These are phyloP conservation scores for Tigriopus japonicus DNA, from an alignment of 1,140 invertebrate genomes.

Conservation along the genomic window DNA sequence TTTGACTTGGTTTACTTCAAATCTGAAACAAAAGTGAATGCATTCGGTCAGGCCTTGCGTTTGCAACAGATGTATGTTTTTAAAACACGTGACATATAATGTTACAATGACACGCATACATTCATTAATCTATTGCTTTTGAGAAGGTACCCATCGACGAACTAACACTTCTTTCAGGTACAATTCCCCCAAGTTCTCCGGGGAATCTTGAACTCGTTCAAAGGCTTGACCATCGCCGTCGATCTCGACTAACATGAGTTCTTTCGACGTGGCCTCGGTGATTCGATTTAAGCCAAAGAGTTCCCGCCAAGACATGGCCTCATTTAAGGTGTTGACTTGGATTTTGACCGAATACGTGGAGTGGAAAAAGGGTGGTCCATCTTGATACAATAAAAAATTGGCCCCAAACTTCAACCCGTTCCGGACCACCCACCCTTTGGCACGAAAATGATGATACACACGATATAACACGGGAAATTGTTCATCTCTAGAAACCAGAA, in stretches of 20 bases:
- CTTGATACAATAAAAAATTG: conserved; percentile 31
- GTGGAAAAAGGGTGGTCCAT: not conserved
- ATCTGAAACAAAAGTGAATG: no score
- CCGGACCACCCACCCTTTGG: conserved; percentile 75
- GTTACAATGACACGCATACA: not conserved
- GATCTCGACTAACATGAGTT: not conserved
- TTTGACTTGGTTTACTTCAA: no score
- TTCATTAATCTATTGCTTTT: not conserved
- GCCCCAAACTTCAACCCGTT: conserved; percentile 70
- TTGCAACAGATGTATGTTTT: no score
- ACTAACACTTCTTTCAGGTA: not conserved
- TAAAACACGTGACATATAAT: not conserved
- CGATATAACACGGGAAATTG: conserved; percentile 53
- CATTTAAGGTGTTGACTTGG: not conserved
- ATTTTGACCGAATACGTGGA: not conserved
- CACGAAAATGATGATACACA: conserved; percentile 64
- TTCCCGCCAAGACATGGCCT: not conserved
- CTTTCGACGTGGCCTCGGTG: not conserved
- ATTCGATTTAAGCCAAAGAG: not conserved
- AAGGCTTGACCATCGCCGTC: not conserved
- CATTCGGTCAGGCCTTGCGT: not conserved
- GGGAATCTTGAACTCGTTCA: not conserved
- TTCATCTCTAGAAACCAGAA: conserved; percentile 37
- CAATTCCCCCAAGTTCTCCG: not conserved
- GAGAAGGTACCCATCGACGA: not conserved